Evolutionary conservation across 2,888 invertebrate genomes (phyloP), one percentile per base, ranked within the genome.

Genomic region (Stegana nigrithorax): DNA sequence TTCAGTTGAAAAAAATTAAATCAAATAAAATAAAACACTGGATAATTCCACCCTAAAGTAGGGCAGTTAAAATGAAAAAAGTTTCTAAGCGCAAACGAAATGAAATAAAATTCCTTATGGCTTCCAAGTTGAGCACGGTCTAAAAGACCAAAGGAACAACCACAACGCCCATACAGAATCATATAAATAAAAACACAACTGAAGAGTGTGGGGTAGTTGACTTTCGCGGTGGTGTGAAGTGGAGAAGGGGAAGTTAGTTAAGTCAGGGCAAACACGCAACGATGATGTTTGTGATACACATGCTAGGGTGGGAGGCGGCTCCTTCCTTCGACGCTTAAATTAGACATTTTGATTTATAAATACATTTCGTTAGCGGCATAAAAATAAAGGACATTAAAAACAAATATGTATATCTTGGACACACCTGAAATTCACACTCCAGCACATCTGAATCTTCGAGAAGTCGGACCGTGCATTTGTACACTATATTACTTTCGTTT

Each of bases 361-460:
- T 55, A 32, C 21, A 55, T 8, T 55, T 36, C n/a, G 8, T 47
- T 19, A 21, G 32, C 19, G 21, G 17, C 10, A 14, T 36, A 36
- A 55, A 55, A 21, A 55, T 55, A 36, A 55, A 29, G 32, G 53
- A 36, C 36, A 55, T 55, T 55, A 55, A 32, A 8, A 47, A 39
- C 5, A 39, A 5, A 36, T 36, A 39, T 39, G 14, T 14, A 39
- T 39, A 5, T 39, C 39, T 12, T 8, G 26, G 59, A 67, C 78
- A 86, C 86, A 93, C 92, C 90, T 94, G 95, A 89, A 95, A 95
- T 89, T 95, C 95, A 86, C 94, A 95, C 88, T 96, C 94, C 83
- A 96, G 88, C 81, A 95, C 92, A 88, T 96, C 95, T 73, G 93
- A 91, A 87, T 96, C 95, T 87, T 95, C 95, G 81, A 96, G 88